phyloP scores from a whole-genome alignment of 2,797 vertebrate genomes.

The Buphagus erythrorhynchus region DNA sequence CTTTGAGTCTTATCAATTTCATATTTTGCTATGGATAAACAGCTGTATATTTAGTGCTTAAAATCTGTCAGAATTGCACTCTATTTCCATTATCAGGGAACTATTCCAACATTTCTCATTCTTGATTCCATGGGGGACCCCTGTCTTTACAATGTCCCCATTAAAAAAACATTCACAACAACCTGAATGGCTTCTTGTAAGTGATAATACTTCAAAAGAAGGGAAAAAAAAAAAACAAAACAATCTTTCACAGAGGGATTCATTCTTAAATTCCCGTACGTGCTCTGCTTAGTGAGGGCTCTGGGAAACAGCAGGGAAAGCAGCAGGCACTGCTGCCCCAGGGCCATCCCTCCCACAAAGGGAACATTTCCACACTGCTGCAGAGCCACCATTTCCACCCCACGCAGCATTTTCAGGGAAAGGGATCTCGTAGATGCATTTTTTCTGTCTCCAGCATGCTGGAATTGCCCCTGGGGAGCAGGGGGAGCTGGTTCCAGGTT shows the following conservation, averaged over 20 bases:
- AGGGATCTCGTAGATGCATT: rapidly evolving
- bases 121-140: not conserved
- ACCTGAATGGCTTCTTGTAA: not conserved
- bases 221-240: no score
- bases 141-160: not conserved
- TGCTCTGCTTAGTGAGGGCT: not conserved
- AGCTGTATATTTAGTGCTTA: not conserved
- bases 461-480: rapidly evolving
- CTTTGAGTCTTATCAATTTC: not conserved
- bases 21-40: not conserved
- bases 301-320: not conserved
- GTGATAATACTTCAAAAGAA: not conserved
- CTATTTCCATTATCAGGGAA: not conserved
- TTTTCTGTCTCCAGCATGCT: rapidly evolving
- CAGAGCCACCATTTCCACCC: not conserved
- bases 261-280: not conserved
- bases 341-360: not conserved
- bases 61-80: rapidly evolving
- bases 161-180: not conserved
- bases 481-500: not conserved
- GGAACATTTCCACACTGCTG: not conserved
- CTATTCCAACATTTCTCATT: not conserved
- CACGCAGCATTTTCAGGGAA: not conserved
- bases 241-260: not conserved
- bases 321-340: not conserved